These are phyloP conservation scores for Trididemnum clinides DNA, from an alignment of 23 tunicate species.

Conservation along the genomic window DNA sequence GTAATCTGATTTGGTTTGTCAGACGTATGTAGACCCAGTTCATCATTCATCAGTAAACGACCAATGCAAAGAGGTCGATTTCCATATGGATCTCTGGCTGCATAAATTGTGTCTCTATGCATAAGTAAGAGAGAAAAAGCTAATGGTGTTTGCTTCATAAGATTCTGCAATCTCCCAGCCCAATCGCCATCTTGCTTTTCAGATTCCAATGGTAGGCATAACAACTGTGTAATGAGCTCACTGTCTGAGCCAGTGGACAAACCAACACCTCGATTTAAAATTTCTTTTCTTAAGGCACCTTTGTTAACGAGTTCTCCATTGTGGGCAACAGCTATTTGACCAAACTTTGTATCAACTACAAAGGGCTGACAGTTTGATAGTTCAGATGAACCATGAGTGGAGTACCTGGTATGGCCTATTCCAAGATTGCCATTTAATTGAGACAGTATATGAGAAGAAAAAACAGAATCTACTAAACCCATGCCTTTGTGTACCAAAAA, in stretches of 20 bases:
- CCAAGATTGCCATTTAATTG: slow-evolving; percentile 65
- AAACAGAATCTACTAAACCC: slow-evolving; percentile 74
- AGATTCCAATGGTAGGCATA: slow-evolving; percentile 62
- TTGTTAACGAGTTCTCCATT: slow-evolving; percentile 89
- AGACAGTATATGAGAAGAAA: slow-evolving; percentile 38
- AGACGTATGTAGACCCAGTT: not conserved
- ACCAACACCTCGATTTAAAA: slow-evolving; percentile 81
- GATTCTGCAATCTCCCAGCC: slow-evolving; percentile 50
- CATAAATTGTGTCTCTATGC: slow-evolving; percentile 64
- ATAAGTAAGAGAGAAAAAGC: slow-evolving; percentile 70
- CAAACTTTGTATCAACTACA: slow-evolving; percentile 71
- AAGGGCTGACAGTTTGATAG: slow-evolving; percentile 82
- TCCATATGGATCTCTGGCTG: slow-evolving; percentile 85
- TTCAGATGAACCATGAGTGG: slow-evolving; percentile 76
- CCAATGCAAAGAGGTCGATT: slow-evolving; percentile 84
- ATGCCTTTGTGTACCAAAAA: slow-evolving; percentile 67
- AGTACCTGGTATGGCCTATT: slow-evolving; percentile 83
- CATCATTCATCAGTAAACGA: not conserved
- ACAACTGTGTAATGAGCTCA: slow-evolving; percentile 74
- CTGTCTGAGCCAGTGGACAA: slow-evolving; percentile 80
- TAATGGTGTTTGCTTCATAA: slow-evolving; percentile 65
- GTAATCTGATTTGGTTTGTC: not conserved
- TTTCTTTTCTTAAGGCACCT: slow-evolving; percentile 42
- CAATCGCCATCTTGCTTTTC: slow-evolving; percentile 42
- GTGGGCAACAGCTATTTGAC: slow-evolving; percentile 85